These are phyloP conservation scores for Cheilosia pagana DNA, from an alignment of 2,888 invertebrate species.

Conservation along the genomic window DNA sequence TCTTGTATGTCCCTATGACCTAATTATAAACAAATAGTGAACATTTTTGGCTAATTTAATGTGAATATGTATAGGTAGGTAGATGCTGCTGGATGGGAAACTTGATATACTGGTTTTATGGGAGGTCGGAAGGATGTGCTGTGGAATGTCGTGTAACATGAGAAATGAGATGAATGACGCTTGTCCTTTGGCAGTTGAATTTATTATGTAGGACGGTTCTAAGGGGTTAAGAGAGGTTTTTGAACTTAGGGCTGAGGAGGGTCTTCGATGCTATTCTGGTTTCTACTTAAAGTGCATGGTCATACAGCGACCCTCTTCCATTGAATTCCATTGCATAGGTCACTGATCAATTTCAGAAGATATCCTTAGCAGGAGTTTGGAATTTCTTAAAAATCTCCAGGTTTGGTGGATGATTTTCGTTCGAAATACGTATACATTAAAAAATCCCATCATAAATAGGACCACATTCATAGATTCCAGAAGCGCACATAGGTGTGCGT, in stretches of 20 bases:
- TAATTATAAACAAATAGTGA: constrained; percentile 56
- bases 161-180: background rate
- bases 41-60: constrained; percentile 46
- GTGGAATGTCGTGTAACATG: background rate
- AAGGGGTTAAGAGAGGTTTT: background rate
- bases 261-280: too few species aligned
- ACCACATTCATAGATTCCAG: background rate
- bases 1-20: constrained; percentile 38
- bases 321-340: too few species aligned
- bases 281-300: too few species aligned
- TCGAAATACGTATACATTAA: background rate
- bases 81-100: constrained; percentile 14
- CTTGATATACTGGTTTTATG: constrained; percentile 61
- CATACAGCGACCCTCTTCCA: too few species aligned
- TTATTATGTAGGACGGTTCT: background rate
- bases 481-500: background rate
- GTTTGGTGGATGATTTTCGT: too few species aligned
- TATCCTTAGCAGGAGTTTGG: too few species aligned
- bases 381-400: too few species aligned
- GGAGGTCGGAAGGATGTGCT: background rate
- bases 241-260: background rate
- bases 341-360: too few species aligned
- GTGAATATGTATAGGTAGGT: constrained; percentile 14
- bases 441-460: background rate
- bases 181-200: background rate